These are phyloP conservation scores for Clinocottus analis DNA, from an alignment of 2,113 vertebrate genomes.

Conservation along the genomic window DNA sequence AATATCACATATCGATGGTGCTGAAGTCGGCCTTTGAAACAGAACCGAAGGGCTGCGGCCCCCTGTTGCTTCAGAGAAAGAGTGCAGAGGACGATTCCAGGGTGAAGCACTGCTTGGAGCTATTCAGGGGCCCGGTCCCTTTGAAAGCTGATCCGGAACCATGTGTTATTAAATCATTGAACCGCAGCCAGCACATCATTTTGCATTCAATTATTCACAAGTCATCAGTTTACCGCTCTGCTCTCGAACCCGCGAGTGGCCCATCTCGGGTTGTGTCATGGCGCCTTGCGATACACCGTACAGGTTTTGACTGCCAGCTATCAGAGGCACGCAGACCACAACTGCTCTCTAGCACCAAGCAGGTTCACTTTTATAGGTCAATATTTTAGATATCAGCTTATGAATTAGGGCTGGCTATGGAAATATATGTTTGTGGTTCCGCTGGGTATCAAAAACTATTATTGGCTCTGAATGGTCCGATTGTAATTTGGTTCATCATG, in stretches of 20 bases:
- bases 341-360: neutral
- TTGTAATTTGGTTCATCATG: neutral
- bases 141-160: conserved; percentile 37
- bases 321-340: conserved; percentile 29
- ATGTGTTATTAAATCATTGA: conserved; percentile 38
- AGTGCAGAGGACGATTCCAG: neutral
- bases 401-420: neutral
- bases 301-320: conserved; percentile 54
- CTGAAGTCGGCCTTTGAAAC: conserved; percentile 10
- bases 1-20: conserved; percentile 39
- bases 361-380: neutral
- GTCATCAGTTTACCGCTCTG: neutral
- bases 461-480: neutral
- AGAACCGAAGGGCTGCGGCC: conserved; percentile 26
- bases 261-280: conserved; percentile 57
- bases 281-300: conserved; percentile 4
- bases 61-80: conserved; percentile 44
- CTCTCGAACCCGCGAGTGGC: neutral
- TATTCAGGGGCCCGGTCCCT: neutral
- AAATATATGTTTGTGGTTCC: neutral
- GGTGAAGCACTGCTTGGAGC: conserved; percentile 31
- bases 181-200: conserved; percentile 52
- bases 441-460: neutral
- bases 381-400: neutral
- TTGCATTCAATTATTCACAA: conserved; percentile 71